Evolutionary conservation across 2,888 invertebrate genomes (phyloP), one percentile per base, ranked within the genome.

Genomic region (Lasiommata megera): DNA sequence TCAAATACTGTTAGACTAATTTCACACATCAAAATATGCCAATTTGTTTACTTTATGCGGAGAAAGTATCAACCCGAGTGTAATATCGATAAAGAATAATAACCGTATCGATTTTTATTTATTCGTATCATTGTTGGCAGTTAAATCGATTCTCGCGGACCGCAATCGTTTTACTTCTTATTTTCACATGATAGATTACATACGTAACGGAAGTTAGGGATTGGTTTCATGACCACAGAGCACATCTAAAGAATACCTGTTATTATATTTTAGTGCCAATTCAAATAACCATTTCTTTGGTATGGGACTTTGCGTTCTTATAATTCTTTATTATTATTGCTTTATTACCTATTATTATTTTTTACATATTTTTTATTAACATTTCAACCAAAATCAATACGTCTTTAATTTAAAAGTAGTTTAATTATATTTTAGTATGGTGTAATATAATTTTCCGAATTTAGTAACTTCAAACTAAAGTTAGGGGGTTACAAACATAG

Each of bases 111-210:
- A 75, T 77, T 78, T 82, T 82, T 79, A 77, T 80, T 80, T 72
- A 68, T 67, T 78, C 71, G 70, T 73, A 72, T 74, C 76, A 70
- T 70, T 74, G 76, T 72, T 74, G 60, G 60, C 62, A 67, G 71
- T 72, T 63, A 73, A 80, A 82, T 83, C 78, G 79, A 80, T 79
- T 82, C 78, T 74, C 63, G 74, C 65, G 69, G 68, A 80, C 81
- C 81, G 68, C 84, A 82, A 76, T 71, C 78, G 77, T 76, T 82
- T 82, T 74, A 69, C 65, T 69, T 70, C 69, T 74, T 72, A 76
- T 79, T 79, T 23, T 67, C 77, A 80, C 78, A 79, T 79, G 80
- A 73, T 75, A 76, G 74, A 79, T 80, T 82, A 82, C 80, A 83
- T 80, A 84, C 81, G 77, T 67, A 76, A 77, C 76, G 79, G 80